Evolutionary conservation across 1,140 invertebrate genomes (phyloP), one percentile per base, ranked within the genome.

Genomic region (Nixonia krombeini): DNA sequence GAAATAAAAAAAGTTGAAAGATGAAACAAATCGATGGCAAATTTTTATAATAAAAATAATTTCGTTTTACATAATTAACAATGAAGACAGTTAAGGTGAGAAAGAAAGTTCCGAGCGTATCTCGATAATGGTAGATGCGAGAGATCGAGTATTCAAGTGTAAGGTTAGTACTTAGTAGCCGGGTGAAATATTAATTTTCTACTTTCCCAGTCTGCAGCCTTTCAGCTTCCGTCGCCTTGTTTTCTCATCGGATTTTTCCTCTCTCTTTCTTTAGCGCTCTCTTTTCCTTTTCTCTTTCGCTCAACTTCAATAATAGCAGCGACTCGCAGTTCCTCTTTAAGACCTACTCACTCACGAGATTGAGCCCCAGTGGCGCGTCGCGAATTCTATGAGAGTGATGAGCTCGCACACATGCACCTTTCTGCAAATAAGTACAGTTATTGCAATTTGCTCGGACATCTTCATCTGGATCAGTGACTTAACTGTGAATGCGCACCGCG

Each of bases 121-220:
- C 12, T 35, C 33, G 33, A 35, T 35, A 35, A 49, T 21, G 21
- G 45, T 33, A 16, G 16, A 47, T 47, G 46, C 33, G 46, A 37
- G 37, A 13, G 21, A 38, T 8, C 35, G 12, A 21, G 47, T 15
- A 51, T 26, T 31, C 33, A 40, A 13, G 35, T 17, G 23, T 50
- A 28, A 52, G 38, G 44, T 46, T 28, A 21, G 7, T 44, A 31
- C 44, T 46, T 56, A 16, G 33, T 29, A 16, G 28, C 29, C 13
- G 17, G 38, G 38, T 49, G 40, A 45, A 61, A 44, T 50, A 49
- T 61, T 59, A 59, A 59, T 51, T 50, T 59, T 59, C 56, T 44
- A 49, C 47, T 63, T 49, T 47, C 44, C 44, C 17, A 35, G 17
- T 35, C 35, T 44, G 25, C 42, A 31, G 35, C 33, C 35, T 63